A percentile compares a stretch with the other conserved stretches of the same genome.
Evolutionary conservation across 1,140 invertebrate genomes (phyloP).

Genomic region (Heliconius hewitsoni): DNA sequence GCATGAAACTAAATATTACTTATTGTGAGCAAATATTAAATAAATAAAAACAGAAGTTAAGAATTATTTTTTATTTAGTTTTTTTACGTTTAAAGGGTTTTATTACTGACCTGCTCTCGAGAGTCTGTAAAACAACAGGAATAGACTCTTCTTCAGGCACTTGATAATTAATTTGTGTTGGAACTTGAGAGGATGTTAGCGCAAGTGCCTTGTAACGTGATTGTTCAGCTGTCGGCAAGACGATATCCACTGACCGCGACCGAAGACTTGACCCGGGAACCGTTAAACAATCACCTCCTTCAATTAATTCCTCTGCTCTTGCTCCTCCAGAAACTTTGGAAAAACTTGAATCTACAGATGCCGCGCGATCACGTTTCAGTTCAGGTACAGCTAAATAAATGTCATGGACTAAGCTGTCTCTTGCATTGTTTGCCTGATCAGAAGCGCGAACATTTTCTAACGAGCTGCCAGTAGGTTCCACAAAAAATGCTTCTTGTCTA

Average conservation of each 20-base stretch:
- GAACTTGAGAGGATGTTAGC: constrained; percentile 78
- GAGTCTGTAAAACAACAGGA: constrained; percentile 46
- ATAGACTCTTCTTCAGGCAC: constrained; percentile 41
- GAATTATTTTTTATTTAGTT: not conserved
- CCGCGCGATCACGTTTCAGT: constrained; percentile 89
- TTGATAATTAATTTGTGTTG: constrained; percentile 51
- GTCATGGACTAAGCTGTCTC: constrained; percentile 83
- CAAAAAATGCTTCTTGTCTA: constrained; percentile 89
- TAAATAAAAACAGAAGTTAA: not conserved
- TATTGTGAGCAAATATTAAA: not conserved
- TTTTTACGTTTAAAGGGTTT: not conserved
- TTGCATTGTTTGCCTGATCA: constrained; percentile 80
- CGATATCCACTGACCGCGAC: constrained; percentile 95
- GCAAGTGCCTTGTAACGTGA: constrained; percentile 90
- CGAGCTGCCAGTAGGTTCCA: constrained; percentile 85
- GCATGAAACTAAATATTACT: not conserved
- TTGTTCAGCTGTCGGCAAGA: constrained; percentile 92
- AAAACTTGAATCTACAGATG: constrained; percentile 91
- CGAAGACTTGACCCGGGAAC: constrained; percentile 86
- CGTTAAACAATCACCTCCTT: constrained; percentile 83
- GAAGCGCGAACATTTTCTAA: constrained; percentile 84
- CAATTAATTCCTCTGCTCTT: constrained; percentile 85
- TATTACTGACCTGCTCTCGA: constrained; percentile 65
- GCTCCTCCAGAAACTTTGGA: constrained; percentile 85
- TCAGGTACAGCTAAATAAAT: constrained; percentile 92